Evolutionary conservation across 2,888 invertebrate genomes (phyloP).

Genomic region (Pyrrhosoma nymphula): DNA sequence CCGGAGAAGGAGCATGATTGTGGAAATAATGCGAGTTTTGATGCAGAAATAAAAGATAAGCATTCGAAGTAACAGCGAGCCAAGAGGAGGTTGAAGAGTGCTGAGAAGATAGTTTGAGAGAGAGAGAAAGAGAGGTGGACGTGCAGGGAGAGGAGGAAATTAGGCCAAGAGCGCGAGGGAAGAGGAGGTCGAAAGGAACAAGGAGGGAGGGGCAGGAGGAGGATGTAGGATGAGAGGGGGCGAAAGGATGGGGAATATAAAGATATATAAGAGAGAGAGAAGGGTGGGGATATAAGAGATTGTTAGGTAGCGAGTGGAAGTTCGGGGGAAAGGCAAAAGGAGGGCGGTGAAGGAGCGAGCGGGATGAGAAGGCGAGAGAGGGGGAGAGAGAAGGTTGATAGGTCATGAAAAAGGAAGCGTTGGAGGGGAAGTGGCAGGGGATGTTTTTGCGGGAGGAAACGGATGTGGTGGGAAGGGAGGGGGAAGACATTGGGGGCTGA

Average conservation of each 20-base stretch:
- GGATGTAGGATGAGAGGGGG: background rate
- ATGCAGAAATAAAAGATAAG: slow-evolving; percentile 24
- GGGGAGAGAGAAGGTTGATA: slow-evolving; percentile 1
- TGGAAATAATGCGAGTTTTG: slow-evolving; percentile 16
- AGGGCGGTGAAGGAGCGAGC: background rate
- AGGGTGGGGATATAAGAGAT: background rate
- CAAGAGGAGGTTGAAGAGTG: background rate
- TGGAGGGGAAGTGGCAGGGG: background rate
- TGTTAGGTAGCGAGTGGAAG: slow-evolving; percentile 7
- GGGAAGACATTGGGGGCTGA: background rate
- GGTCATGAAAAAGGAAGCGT: slow-evolving; percentile 32
- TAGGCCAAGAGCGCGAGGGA: background rate
- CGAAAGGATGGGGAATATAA: background rate
- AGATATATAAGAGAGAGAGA: background rate
- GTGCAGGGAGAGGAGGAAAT: background rate
- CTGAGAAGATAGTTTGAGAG: background rate
- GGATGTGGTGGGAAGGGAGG: background rate
- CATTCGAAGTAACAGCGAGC: slow-evolving; percentile 19
- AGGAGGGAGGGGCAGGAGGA: background rate
- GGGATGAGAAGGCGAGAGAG: slow-evolving; percentile 3
- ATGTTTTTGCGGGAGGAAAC: background rate
- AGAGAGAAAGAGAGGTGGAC: background rate
- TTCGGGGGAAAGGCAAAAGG: background rate
- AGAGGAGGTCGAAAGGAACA: background rate
- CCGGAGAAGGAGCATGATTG: background rate